Conservation (phyloP, 2,113 vertebrate species). For the Mesitornis unicolor region DNA sequence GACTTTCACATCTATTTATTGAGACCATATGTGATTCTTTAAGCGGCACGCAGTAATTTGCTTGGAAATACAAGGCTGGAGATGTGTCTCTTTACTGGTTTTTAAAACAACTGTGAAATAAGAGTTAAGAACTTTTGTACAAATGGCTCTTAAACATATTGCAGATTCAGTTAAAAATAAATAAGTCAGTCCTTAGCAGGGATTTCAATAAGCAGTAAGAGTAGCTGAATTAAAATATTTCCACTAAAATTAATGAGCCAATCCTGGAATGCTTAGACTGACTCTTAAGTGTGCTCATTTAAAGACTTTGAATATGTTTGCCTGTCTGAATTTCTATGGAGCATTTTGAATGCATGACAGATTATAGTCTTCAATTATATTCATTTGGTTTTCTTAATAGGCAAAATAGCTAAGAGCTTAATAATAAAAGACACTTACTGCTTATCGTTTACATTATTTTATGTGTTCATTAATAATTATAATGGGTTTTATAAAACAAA, state of each 20-base stretch:
- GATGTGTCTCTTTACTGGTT: neutral
- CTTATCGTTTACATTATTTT: slow-evolving; percentile 14
- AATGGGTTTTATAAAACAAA: slow-evolving; percentile 54
- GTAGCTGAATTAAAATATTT: slow-evolving; percentile 23
- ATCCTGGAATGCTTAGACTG: slow-evolving; percentile 32
- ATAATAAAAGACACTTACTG: slow-evolving; percentile 24
- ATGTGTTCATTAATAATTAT: slow-evolving; percentile 50
- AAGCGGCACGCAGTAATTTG: neutral
- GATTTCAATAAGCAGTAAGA: slow-evolving; percentile 26
- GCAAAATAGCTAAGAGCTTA: slow-evolving; percentile 35
- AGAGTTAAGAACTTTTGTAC: slow-evolving; percentile 1
- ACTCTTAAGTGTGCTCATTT: slow-evolving; percentile 42
- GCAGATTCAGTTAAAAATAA: slow-evolving; percentile 48
- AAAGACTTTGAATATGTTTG: slow-evolving; percentile 51
- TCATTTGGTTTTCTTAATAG: slow-evolving; percentile 56
- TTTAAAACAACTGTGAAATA: neutral
- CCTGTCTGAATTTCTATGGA: slow-evolving; percentile 49
- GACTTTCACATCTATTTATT: neutral
- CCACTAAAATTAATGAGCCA: slow-evolving; percentile 36
- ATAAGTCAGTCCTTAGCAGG: slow-evolving; percentile 21
- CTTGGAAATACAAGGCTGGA: slow-evolving; percentile 15
- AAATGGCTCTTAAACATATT: slow-evolving; percentile 32
- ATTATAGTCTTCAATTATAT: slow-evolving; percentile 63
- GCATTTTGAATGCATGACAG: slow-evolving; percentile 49
- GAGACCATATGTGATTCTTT: slow-evolving; percentile 10